Conservation (phyloP, 2,797 vertebrate genomes). For the Carcharodon carcharias region DNA sequence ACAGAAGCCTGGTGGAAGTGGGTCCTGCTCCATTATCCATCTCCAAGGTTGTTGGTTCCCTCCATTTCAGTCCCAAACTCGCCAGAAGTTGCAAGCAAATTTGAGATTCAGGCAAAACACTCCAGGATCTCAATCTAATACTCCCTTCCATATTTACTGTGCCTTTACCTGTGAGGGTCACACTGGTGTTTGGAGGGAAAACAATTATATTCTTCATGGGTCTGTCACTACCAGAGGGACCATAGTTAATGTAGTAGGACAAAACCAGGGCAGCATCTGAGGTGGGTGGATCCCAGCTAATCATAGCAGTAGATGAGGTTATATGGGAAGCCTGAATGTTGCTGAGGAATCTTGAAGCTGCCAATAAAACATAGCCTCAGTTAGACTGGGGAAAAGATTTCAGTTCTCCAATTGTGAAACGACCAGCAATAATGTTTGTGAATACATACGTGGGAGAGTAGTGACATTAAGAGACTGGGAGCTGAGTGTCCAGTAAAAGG, state of each 20-base stretch:
- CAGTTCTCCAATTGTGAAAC: neutral
- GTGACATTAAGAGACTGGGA: conserved; percentile 2
- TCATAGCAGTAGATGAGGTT: neutral
- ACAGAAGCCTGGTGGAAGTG: neutral
- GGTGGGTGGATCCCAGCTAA: neutral
- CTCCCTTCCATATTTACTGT: neutral
- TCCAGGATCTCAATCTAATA: neutral
- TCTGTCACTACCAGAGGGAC: neutral
- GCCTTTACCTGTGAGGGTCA: conserved; percentile 9
- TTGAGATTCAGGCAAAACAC: neutral
- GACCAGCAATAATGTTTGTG: neutral
- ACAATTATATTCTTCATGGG: neutral
- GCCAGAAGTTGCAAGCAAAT: neutral
- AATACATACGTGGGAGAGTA: conserved; percentile 14
- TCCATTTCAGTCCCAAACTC: neutral
- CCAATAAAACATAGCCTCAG: neutral
- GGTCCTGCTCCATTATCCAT: neutral
- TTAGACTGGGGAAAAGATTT: conserved; percentile 10
- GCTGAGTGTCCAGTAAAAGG: neutral
- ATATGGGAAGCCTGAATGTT: neutral
- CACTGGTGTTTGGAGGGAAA: neutral
- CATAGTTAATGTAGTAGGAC: neutral
- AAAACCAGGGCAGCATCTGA: neutral
- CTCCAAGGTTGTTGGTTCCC: neutral
- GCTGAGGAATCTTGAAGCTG: neutral